phyloP scores from a whole-genome alignment of 2,888 invertebrate species.

The Rhogogaster chlorosoma region DNA sequence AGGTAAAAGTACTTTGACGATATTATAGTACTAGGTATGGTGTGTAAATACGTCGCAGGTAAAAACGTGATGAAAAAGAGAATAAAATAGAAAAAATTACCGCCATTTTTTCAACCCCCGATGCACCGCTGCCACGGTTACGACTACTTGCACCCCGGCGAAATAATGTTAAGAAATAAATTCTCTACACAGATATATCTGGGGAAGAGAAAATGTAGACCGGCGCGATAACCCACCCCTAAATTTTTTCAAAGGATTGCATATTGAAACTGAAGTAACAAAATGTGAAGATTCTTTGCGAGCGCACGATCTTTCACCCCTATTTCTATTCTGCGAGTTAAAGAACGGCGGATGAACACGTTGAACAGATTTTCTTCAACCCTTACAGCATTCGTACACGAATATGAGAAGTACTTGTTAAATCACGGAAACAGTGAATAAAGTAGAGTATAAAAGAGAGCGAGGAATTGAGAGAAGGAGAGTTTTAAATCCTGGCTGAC shows the following conservation, averaged over 20 bases:
- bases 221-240: neutral
- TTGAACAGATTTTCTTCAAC: neutral
- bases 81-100: too few species aligned
- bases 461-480: neutral
- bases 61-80: slow-evolving; percentile 19
- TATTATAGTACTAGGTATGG: slow-evolving; percentile 51
- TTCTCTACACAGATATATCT: neutral
- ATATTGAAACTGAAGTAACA: neutral
- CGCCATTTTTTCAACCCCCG: slow-evolving; percentile 28
- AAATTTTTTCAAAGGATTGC: neutral
- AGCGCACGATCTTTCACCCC: neutral
- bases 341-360: neutral
- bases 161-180: neutral
- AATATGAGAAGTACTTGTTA: neutral
- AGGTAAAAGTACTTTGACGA: slow-evolving; percentile 60
- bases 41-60: neutral
- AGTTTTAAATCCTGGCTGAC: slow-evolving; percentile 34
- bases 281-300: neutral
- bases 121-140: neutral
- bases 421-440: neutral
- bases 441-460: neutral
- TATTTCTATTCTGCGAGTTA: neutral
- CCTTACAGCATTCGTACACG: neutral
- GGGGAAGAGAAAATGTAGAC: neutral
- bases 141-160: neutral